Percentiles rank a stretch among this genome's conserved stretches.
These are phyloP conservation scores for Lycaena phlaeas DNA, from an alignment of 2,888 invertebrate genomes.

Conservation along the genomic window DNA sequence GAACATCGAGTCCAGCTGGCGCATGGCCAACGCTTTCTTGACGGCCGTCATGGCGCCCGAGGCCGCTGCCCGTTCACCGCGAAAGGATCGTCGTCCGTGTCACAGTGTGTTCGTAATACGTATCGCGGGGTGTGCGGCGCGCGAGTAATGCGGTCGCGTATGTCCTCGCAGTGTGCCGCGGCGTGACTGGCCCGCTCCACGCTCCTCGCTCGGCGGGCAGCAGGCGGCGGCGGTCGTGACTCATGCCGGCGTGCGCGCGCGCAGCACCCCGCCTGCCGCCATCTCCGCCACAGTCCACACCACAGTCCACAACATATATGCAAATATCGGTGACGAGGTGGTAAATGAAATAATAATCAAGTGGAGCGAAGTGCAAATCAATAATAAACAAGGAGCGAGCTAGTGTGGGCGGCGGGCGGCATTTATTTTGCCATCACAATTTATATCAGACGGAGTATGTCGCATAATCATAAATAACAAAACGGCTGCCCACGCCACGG, in stretches of 20 bases:
- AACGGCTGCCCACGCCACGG: background rate
- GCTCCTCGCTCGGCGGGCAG: slow-evolving; percentile 47
- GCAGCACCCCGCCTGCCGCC: too few relatives aligned
- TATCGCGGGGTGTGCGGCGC: too few relatives aligned
- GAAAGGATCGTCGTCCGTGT: too few relatives aligned
- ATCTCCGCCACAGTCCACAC: too few relatives aligned
- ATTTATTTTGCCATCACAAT: too few relatives aligned
- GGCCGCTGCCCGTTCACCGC: too few relatives aligned
- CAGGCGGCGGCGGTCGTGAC: slow-evolving; percentile 30
- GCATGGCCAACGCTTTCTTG: slow-evolving; percentile 78
- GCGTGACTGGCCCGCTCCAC: slow-evolving; percentile 59
- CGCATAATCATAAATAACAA: slow-evolving; percentile 1
- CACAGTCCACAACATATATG: slow-evolving; percentile 50
- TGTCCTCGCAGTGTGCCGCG: slow-evolving; percentile 66
- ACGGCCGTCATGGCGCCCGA: slow-evolving; percentile 33
- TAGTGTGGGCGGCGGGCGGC: slow-evolving; percentile 38
- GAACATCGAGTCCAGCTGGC: slow-evolving; percentile 82
- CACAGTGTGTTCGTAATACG: too few relatives aligned
- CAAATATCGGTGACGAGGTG: slow-evolving; percentile 59
- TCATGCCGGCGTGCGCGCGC: slow-evolving; percentile 68
- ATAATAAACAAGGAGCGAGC: slow-evolving; percentile 49
- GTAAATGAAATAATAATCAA: slow-evolving; percentile 46
- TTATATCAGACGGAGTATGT: background rate
- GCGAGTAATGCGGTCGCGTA: slow-evolving; percentile 38
- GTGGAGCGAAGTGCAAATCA: slow-evolving; percentile 32